Conservation (phyloP, 2,888 invertebrate species). For the Prosopocoilus inquinatus region DNA sequence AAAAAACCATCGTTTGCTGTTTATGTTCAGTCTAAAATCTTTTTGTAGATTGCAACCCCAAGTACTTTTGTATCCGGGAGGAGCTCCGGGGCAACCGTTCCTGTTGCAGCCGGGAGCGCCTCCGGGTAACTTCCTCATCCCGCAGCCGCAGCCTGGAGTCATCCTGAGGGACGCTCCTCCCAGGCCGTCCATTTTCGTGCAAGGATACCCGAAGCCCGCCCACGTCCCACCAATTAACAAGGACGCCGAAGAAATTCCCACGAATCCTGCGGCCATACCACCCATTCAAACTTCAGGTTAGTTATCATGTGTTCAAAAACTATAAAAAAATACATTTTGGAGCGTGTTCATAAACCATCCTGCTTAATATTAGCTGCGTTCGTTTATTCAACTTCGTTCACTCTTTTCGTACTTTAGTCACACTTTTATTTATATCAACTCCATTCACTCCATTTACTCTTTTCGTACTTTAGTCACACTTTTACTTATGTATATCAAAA, state of each 20-base stretch:
- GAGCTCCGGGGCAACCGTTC: constrained; percentile 41
- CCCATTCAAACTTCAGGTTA: constrained; percentile 25
- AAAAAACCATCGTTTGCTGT: no score
- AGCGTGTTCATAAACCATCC: no score
- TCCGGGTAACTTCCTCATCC: constrained; percentile 42
- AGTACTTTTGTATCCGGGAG: constrained; percentile 39
- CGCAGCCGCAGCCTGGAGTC: constrained; percentile 34
- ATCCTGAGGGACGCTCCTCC: constrained; percentile 22
- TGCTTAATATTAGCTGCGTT: no score
- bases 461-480: no score
- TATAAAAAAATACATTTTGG: no score
- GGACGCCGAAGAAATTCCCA: constrained; percentile 48
- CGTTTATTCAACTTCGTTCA: no score
- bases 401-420: no score
- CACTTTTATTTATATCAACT: no score
- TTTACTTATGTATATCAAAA: no score
- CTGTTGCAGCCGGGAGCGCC: constrained; percentile 38
- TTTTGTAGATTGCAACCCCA: constrained; percentile 42
- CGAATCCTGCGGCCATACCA: constrained; percentile 40
- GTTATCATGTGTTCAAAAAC: no score
- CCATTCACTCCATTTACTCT: no score
- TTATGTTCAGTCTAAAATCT: no score
- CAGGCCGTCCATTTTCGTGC: constrained; percentile 35
- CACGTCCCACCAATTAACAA: constrained; percentile 46
- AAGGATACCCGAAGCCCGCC: constrained; percentile 42